Evolutionary conservation across 1,140 invertebrate species (phyloP).

Genomic region (Pristionchus pacificus): DNA sequence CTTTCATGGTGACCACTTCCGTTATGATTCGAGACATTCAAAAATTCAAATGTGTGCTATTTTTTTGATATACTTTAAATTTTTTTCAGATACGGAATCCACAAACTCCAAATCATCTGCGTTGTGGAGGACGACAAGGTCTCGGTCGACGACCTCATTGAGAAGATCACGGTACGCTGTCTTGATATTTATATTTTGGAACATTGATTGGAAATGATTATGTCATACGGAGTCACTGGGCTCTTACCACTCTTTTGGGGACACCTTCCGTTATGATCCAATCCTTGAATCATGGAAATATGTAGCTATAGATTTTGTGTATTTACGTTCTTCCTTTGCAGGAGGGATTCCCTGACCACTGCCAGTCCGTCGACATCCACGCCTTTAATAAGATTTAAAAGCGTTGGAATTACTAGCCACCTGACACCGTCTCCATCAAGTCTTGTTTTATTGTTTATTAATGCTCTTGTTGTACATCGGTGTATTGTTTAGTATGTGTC

Average conservation of each 20-base stretch:
- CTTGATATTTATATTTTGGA: slow-evolving; percentile 28
- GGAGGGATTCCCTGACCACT: background rate
- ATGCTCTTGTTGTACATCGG: too few relatives aligned
- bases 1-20: too few relatives aligned
- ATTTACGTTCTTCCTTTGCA: background rate
- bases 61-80: slow-evolving; percentile 86
- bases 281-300: background rate
- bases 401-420: background rate
- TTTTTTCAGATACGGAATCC: slow-evolving; percentile 74
- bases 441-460: too few relatives aligned
- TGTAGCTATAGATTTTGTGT: background rate
- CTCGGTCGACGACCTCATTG: slow-evolving; percentile 38
- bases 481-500: too few relatives aligned
- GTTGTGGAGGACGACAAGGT: slow-evolving; percentile 40
- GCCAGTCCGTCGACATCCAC: slow-evolving; percentile 36
- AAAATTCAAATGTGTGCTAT: slow-evolving; percentile 66
- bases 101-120: slow-evolving; percentile 74
- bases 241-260: background rate
- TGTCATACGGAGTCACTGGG: too few relatives aligned
- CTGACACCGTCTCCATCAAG: too few relatives aligned
- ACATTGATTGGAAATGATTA: too few relatives aligned
- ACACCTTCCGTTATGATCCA: background rate
- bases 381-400: slow-evolving; percentile 41
- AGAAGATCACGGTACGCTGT: slow-evolving; percentile 35
- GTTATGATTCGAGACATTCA: background rate